Conservation (phyloP, 2,888 invertebrate genomes). For the Heliothis peltigera region DNA sequence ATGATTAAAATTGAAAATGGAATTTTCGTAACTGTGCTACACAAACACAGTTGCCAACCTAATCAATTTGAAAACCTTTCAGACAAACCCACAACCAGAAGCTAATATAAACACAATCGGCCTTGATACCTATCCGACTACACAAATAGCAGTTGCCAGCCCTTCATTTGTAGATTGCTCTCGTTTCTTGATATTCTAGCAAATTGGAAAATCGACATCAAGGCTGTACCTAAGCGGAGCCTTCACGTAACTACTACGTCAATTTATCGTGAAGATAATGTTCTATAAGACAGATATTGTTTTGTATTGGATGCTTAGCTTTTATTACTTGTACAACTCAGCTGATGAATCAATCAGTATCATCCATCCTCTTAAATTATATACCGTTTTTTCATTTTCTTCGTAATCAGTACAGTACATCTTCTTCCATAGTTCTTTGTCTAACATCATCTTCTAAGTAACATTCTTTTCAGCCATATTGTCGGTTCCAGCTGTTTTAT, state of each 20-base stretch:
- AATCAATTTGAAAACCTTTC: background rate
- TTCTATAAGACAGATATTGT: constrained; percentile 5
- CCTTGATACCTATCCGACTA: constrained; percentile 13
- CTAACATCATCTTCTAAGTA: too few species aligned
- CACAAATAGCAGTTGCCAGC: constrained; percentile 26
- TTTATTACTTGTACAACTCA: too few species aligned
- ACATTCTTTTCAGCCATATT: too few species aligned
- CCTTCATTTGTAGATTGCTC: constrained; percentile 19
- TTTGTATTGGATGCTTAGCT: background rate
- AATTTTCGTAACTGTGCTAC: too few species aligned
- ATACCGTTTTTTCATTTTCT: too few species aligned
- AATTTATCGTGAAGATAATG: constrained; percentile 13
- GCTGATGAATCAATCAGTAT: too few species aligned
- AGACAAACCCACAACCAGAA: background rate
- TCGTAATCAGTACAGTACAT: too few species aligned
- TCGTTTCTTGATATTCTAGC: constrained; percentile 36
- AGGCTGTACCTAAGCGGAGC: constrained; percentile 17
- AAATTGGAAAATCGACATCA: constrained; percentile 43
- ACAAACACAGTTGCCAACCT: too few species aligned
- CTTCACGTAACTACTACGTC: constrained; percentile 23
- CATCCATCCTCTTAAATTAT: too few species aligned
- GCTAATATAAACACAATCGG: constrained; percentile 26
- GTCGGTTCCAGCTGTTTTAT: too few species aligned
- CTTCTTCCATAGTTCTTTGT: too few species aligned
- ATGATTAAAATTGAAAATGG: too few species aligned